Percentiles rank a stretch among this genome's conserved stretches.
Evolutionary conservation across 2,888 invertebrate genomes (phyloP).

Genomic region (Pogonocherus hispidulus): DNA sequence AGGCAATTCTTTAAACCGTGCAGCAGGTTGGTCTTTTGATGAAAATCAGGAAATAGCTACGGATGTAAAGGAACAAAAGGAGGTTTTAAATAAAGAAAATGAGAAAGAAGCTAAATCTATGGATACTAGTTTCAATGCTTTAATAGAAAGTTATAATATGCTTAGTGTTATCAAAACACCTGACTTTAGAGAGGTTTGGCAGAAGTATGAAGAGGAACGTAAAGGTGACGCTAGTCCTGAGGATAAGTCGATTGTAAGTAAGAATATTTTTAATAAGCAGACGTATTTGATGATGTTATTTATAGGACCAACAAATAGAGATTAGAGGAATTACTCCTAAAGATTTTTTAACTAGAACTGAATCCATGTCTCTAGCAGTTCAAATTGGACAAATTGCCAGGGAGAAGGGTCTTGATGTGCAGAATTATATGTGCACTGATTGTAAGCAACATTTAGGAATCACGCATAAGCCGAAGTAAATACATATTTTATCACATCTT

Average conservation of each 20-base stretch:
- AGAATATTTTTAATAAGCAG: background rate
- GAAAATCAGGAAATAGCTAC: constrained; percentile 49
- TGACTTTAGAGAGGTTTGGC: constrained; percentile 77
- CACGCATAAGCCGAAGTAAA: constrained; percentile 71
- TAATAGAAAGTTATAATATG: constrained; percentile 74
- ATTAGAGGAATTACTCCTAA: constrained; percentile 33
- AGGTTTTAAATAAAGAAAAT: constrained; percentile 24
- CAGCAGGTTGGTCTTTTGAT: constrained; percentile 76
- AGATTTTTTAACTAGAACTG: constrained; percentile 43
- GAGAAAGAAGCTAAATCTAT: constrained; percentile 57
- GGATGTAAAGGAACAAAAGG: constrained; percentile 31
- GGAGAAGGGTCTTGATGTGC: constrained; percentile 87
- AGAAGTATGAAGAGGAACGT: constrained; percentile 63
- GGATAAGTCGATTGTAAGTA: constrained; percentile 14
- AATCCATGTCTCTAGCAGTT: constrained; percentile 71
- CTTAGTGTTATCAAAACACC: constrained; percentile 69
- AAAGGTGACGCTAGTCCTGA: constrained; percentile 49
- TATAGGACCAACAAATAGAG: constrained; percentile 36
- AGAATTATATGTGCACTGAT: constrained; percentile 88
- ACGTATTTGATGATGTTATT: background rate
- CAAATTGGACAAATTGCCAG: constrained; percentile 78
- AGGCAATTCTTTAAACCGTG: constrained; percentile 77
- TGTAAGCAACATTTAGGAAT: constrained; percentile 78
- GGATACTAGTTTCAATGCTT: constrained; percentile 73
- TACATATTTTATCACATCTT: constrained; percentile 5